Base-by-base conservation (phyloP, 2,113 vertebrate species). In the Malurus melanocephalus region DNA sequence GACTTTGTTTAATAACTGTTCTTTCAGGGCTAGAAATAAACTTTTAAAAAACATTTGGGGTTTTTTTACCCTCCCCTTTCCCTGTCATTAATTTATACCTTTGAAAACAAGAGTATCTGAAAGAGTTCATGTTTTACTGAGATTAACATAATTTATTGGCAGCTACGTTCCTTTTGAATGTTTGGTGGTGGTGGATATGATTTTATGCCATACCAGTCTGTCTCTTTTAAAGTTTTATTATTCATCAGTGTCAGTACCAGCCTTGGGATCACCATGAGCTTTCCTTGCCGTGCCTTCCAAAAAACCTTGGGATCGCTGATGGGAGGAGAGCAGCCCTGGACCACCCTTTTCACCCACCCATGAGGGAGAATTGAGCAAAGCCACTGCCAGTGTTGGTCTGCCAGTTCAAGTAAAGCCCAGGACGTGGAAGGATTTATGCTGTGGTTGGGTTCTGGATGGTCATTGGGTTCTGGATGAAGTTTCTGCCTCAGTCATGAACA, bases 21-120 rank as follows among this genome's bases (percentile, higher is more conserved):
- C 94, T 97, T 97, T 98, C 96, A 97, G 97, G 97, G 96, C 96
- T 97, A 97, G 96, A 98, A 98, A 98, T 98, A 98, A 98, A 98
- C 85, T 93, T 96, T 60, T 46, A 87, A 95, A 96, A 97, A 95
- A 94, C 61, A 61, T 92, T 89, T 46, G 82, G 45, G 75, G 3
- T 66, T 76, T 83, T 83, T 56, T 40, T 33, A 9, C 62, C 89
- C 64, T 38, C 38, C 62, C 85, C 68, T 66, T 84, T 81, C 55
- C 82, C 82, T 24, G 19, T 93, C 65, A 64, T 52, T 86, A 95
- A 46, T 90, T 90, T 82, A 35, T 94, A 49, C 64, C 62, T 83
- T 66, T 40, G 57, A 59, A 57, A 55, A 61, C 23, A 28, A 82
- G 64, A 94, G 43, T 45, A 65, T 33, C 27, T 85, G 83, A 46